Percentiles rank a stretch among this genome's conserved stretches.
Conservation (phyloP, 2,888 invertebrate genomes). For the Lepidochitona cinerea region DNA sequence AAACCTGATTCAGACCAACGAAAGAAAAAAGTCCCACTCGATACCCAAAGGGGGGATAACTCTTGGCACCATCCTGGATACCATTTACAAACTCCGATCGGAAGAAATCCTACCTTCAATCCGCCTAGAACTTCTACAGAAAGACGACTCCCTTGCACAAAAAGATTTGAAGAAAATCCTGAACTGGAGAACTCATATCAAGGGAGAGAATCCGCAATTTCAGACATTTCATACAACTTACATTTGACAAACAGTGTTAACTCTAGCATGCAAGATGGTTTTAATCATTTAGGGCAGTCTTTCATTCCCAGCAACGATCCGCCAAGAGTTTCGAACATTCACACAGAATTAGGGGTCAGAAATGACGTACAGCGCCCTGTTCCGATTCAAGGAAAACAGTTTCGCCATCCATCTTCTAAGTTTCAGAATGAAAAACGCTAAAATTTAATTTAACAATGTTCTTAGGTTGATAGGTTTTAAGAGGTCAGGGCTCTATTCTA, state of each 20-base stretch:
- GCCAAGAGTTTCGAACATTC: no score
- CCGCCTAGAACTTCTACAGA: background rate
- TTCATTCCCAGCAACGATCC: background rate
- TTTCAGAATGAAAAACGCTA: no score
- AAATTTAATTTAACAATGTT: no score
- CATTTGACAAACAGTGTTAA: background rate
- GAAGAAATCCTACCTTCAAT: background rate
- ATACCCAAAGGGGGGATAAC: background rate
- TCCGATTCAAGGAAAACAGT: no score
- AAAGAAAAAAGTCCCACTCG: background rate
- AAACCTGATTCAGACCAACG: conserved; percentile 12
- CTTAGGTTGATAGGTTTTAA: no score
- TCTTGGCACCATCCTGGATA: background rate
- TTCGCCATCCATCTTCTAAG: no score
- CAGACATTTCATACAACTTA: background rate
- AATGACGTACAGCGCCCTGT: no score
- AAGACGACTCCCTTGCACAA: background rate
- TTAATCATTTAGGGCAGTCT: background rate
- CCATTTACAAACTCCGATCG: background rate
- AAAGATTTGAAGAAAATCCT: background rate
- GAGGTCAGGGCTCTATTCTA: no score
- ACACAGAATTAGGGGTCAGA: no score
- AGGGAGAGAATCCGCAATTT: background rate
- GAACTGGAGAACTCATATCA: background rate
- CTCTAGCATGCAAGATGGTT: background rate